Conservation (phyloP, 2,797 vertebrate genomes). For the Rhinogobio ventralis region DNA sequence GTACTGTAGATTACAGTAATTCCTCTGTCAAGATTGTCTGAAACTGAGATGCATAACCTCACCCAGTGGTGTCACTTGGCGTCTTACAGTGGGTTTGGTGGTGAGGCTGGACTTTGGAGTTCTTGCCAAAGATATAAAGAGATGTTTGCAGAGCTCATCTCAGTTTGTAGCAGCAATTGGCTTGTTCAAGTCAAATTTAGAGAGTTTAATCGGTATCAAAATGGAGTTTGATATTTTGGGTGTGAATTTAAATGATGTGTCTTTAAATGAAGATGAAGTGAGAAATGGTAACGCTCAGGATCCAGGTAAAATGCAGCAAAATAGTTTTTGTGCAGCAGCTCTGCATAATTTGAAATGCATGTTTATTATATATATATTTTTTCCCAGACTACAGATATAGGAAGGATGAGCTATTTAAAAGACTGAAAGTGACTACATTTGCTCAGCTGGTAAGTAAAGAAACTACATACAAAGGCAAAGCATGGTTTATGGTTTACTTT, state of each 20-base stretch:
- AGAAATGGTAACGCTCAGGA: constrained; percentile 51
- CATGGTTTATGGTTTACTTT: not conserved
- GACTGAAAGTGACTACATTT: constrained; percentile 93
- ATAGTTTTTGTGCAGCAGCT: not conserved
- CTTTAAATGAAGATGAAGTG: constrained; percentile 50
- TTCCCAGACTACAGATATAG: constrained; percentile 92
- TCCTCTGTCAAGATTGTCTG: constrained; percentile 80
- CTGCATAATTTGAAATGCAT: not conserved
- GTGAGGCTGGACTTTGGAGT: constrained; percentile 45
- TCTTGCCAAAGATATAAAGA: constrained; percentile 59
- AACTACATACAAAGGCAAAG: not conserved
- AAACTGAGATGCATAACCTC: constrained; percentile 48
- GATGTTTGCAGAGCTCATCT: constrained; percentile 7
- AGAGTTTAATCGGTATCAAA: not conserved
- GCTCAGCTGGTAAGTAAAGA: constrained; percentile 88
- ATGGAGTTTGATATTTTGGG: constrained; percentile 53
- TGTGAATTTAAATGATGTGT: constrained; percentile 47
- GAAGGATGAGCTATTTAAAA: constrained; percentile 94
- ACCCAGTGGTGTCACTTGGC: constrained; percentile 41
- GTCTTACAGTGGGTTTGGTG: constrained; percentile 37
- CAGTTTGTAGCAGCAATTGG: constrained; percentile 16
- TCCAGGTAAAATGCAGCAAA: constrained; percentile 56
- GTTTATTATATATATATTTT: not conserved
- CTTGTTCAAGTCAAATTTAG: not conserved
- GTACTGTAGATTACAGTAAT: constrained; percentile 73